phyloP scores from a whole-genome alignment of 2,888 invertebrate genomes.

The Habrosyne pyritoides region DNA sequence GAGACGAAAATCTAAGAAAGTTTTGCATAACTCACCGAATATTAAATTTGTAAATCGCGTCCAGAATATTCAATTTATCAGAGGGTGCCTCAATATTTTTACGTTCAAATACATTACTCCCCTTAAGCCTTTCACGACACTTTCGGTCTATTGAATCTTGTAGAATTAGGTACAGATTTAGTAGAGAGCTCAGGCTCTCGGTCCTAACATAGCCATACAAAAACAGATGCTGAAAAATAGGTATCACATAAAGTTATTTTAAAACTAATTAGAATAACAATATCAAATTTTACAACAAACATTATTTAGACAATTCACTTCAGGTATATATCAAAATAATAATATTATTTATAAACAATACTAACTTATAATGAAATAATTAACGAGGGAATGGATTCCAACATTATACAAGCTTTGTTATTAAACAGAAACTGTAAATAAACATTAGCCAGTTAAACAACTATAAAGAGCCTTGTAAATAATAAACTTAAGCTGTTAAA shows the following conservation, averaged over 20 bases:
- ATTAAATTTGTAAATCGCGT: slow-evolving; percentile 45
- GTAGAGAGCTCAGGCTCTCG: neutral
- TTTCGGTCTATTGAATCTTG: slow-evolving; percentile 23
- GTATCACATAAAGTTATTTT: too few relatives aligned
- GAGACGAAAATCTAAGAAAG: slow-evolving; percentile 37
- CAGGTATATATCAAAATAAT: too few relatives aligned
- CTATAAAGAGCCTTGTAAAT: neutral
- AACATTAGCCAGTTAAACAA: neutral
- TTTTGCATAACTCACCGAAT: slow-evolving; percentile 38
- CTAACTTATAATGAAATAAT: too few relatives aligned
- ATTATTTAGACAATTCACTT: too few relatives aligned
- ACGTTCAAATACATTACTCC: slow-evolving; percentile 34
- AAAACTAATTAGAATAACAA: too few relatives aligned
- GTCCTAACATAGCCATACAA: neutral
- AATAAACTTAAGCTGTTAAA: neutral
- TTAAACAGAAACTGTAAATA: neutral
- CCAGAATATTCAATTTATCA: slow-evolving; percentile 46
- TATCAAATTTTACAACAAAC: too few relatives aligned
- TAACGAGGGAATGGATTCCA: too few relatives aligned
- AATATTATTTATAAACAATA: too few relatives aligned
- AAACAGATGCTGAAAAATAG: neutral
- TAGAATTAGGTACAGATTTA: slow-evolving; percentile 10
- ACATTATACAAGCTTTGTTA: too few relatives aligned
- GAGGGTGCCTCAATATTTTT: slow-evolving; percentile 33
- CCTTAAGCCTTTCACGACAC: slow-evolving; percentile 25